Evolutionary conservation across 2,888 invertebrate species (phyloP).

Genomic region (Spilarctia lutea): DNA sequence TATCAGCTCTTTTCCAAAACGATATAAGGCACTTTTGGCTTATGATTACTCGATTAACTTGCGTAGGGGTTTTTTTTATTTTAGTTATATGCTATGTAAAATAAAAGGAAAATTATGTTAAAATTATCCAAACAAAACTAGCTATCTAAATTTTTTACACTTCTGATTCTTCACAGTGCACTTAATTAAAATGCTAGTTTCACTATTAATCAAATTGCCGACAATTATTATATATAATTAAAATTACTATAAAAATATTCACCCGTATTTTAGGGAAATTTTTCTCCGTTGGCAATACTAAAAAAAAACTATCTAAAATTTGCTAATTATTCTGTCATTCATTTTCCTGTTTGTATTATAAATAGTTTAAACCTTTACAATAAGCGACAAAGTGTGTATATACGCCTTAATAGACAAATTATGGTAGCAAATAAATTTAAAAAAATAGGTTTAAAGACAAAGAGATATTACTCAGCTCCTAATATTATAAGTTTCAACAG

Average conservation of each 20-base stretch:
- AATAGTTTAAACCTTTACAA: neutral
- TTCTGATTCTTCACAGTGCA: slow-evolving; percentile 11
- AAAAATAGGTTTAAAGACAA: neutral
- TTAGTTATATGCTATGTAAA: too few relatives aligned
- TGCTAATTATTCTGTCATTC: neutral
- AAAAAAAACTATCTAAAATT: neutral
- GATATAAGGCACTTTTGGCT: too few relatives aligned
- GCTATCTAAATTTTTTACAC: neutral
- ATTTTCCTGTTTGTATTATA: neutral
- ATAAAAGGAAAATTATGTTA: neutral
- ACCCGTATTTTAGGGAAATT: neutral
- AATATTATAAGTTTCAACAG: neutral
- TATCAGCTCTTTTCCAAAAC: too few relatives aligned
- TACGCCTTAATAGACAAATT: slow-evolving; percentile 13
- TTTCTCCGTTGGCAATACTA: neutral
- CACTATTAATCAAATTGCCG: neutral
- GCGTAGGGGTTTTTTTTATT: too few relatives aligned
- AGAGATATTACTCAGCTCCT: neutral
- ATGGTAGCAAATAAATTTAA: neutral
- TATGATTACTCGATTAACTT: too few relatives aligned
- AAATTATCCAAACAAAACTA: neutral
- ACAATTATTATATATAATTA: too few relatives aligned
- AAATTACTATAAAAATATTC: neutral
- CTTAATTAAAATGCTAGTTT: slow-evolving; percentile 7
- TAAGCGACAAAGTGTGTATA: slow-evolving; percentile 14